These are phyloP conservation scores for Holacanthella duospinosa DNA, from an alignment of 2,888 invertebrate species.

Conservation along the genomic window DNA sequence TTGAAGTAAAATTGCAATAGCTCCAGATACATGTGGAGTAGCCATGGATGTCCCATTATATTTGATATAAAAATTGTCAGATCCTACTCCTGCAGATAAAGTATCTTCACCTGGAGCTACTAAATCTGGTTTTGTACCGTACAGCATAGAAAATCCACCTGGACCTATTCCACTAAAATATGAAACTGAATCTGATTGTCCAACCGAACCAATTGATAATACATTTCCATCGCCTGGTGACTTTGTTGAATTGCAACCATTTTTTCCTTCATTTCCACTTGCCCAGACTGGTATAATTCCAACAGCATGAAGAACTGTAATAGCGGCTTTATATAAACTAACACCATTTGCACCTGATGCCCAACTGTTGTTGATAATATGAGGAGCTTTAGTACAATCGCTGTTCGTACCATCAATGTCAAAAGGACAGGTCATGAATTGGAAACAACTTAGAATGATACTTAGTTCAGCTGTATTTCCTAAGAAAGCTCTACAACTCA, in stretches of 20 bases:
- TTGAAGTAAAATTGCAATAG: not conserved
- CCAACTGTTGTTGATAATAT: slow-evolving; percentile 8
- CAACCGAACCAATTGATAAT: slow-evolving; percentile 2
- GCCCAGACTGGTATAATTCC: slow-evolving; percentile 9
- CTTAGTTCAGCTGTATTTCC: not conserved
- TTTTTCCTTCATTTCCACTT: not conserved
- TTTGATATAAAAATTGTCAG: not conserved
- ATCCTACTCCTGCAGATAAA: not conserved
- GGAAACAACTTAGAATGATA: not conserved
- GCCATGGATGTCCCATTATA: slow-evolving; percentile 7
- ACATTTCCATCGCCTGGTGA: not conserved
- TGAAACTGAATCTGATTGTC: not conserved
- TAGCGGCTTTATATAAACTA: not conserved
- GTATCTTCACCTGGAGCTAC: slow-evolving; percentile 1
- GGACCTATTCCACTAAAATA: slow-evolving; percentile 3
- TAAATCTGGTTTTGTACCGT: slow-evolving; percentile 5
- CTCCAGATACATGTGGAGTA: slow-evolving; percentile 6
- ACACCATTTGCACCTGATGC: not conserved
- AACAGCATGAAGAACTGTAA: not conserved
- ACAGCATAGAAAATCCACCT: not conserved
- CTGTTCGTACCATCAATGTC: not conserved
- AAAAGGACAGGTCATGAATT: slow-evolving; percentile 10
- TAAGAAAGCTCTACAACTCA: not conserved
- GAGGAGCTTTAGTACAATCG: slow-evolving; percentile 10
- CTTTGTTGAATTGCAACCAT: not conserved